Percentiles rank a stretch among this genome's conserved stretches.
phyloP scores from a whole-genome alignment of 2,113 vertebrate genomes.

The Oryzias woworae region DNA sequence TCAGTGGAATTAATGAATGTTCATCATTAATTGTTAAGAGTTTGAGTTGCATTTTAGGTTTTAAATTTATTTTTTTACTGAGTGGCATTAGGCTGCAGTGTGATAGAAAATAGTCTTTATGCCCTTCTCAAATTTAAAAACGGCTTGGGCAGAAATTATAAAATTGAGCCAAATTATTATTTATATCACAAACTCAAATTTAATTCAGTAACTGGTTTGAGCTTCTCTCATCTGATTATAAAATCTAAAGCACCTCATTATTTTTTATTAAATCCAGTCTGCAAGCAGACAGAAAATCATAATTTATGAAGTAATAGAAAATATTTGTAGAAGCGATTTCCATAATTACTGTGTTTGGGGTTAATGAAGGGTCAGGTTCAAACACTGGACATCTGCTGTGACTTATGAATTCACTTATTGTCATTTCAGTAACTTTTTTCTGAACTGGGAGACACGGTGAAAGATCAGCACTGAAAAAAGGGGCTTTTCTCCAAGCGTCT shows the following conservation, averaged over 20 bases:
- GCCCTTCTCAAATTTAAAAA: too few species aligned
- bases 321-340: neutral
- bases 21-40: too few species aligned
- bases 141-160: too few species aligned
- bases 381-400: neutral
- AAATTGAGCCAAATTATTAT: too few species aligned
- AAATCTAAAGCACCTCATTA: neutral
- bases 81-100: too few species aligned
- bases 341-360: neutral
- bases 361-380: neutral
- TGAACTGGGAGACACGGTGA: neutral
- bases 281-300: neutral
- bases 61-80: too few species aligned
- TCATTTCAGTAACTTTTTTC: neutral
- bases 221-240: neutral
- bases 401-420: neutral
- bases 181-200: neutral
- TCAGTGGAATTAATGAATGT: too few species aligned
- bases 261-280: neutral
- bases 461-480: neutral
- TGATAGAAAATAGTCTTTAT: too few species aligned
- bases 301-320: neutral
- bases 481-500: constrained; percentile 2
- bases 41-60: too few species aligned
- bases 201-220: neutral